These are phyloP conservation scores for Nesogale talazaci DNA, from an alignment of 2,113 vertebrate species.

Conservation along the genomic window DNA sequence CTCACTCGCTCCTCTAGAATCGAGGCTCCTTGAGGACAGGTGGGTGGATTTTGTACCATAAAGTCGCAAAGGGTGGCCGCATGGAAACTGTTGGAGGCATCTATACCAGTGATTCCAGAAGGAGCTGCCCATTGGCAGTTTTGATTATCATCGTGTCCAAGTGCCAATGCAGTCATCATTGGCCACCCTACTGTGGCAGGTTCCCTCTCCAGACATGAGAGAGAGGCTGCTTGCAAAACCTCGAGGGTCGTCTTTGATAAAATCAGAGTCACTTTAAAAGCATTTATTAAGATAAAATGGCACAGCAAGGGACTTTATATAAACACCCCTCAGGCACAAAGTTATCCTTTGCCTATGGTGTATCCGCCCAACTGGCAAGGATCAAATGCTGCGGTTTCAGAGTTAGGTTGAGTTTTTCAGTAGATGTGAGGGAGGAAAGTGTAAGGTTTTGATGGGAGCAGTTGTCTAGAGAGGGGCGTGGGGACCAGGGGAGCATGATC, in stretches of 20 bases:
- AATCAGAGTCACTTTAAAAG: neutral
- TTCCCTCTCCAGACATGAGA: neutral
- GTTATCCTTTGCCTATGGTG: accelerated
- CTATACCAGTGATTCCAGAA: neutral
- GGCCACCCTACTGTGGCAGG: constrained; percentile 24
- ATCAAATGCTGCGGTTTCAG: neutral
- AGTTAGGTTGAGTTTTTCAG: neutral
- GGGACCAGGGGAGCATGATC: neutral
- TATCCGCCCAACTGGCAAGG: neutral
- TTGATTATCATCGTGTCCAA: neutral
- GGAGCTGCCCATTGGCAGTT: neutral
- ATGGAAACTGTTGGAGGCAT: neutral
- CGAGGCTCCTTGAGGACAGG: accelerated
- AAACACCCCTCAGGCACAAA: neutral
- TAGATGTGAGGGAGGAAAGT: neutral
- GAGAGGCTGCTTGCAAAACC: constrained; percentile 41
- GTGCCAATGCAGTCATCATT: neutral
- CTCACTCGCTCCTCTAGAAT: neutral
- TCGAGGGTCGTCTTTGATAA: constrained; percentile 47
- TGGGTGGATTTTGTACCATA: neutral
- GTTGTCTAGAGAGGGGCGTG: accelerated
- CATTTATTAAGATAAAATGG: constrained; percentile 69
- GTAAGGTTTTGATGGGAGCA: accelerated
- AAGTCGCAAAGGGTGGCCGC: neutral
- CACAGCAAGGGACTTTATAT: constrained; percentile 32